These are phyloP conservation scores for Brachionus calyciflorus DNA, from an alignment of 1,140 invertebrate genomes.

Conservation along the genomic window DNA sequence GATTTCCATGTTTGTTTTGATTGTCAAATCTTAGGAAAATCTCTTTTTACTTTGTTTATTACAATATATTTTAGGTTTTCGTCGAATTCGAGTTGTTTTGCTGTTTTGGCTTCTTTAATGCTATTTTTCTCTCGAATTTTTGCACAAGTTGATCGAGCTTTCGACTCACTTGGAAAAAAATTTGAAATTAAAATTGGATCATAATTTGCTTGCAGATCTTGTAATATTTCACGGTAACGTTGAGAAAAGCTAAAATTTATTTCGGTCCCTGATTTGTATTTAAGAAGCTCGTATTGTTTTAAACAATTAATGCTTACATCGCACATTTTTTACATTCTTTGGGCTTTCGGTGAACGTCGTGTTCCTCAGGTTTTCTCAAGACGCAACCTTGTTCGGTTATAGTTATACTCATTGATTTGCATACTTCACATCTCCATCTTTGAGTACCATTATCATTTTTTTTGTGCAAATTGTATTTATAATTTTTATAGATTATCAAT, in stretches of 20 bases:
- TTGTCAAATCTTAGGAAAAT: conserved; percentile 1
- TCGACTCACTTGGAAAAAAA: neutral
- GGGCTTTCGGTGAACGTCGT: too few species aligned
- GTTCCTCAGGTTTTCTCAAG: too few species aligned
- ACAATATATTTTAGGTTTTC: neutral
- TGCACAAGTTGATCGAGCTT: neutral
- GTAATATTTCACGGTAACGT: neutral
- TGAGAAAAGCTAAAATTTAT: neutral
- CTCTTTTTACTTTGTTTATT: neutral
- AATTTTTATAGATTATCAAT: neutral
- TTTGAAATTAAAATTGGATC: neutral
- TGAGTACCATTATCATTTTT: neutral
- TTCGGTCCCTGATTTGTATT: neutral
- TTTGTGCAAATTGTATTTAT: neutral
- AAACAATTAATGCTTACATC: neutral
- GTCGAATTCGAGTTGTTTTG: neutral
- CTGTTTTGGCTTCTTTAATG: neutral
- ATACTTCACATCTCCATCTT: neutral
- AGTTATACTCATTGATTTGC: neutral
- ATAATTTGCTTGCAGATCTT: neutral
- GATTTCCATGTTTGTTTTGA: neutral
- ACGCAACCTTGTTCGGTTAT: neutral
- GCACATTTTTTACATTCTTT: neutral
- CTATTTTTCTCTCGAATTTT: neutral
- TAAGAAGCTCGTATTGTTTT: neutral